Conservation (phyloP, 2,888 invertebrate genomes). For the Polia nebulosa region DNA sequence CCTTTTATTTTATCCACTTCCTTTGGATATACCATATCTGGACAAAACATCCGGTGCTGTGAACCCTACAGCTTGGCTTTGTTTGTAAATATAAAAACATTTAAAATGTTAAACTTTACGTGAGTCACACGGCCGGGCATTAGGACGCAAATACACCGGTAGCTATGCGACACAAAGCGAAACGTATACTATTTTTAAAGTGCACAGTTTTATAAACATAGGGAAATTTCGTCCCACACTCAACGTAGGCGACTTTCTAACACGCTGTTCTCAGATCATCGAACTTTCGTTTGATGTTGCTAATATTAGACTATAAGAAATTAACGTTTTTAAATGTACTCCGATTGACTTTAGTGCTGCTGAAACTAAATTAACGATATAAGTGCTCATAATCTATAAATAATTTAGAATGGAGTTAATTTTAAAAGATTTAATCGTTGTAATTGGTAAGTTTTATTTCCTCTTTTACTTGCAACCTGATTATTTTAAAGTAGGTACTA, state of each 20-base stretch:
- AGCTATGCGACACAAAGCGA: constrained; percentile 63
- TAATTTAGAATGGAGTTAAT: too few species aligned
- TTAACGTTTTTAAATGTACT: constrained; percentile 40
- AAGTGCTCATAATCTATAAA: background rate
- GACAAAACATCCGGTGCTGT: constrained; percentile 83
- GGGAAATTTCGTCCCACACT: constrained; percentile 49
- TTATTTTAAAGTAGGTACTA: too few species aligned
- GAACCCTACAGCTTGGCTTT: constrained; percentile 81
- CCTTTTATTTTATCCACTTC: constrained; percentile 77
- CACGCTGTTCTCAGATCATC: constrained; percentile 60
- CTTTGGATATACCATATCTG: constrained; percentile 79
- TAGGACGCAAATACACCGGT: constrained; percentile 59
- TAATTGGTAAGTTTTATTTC: background rate
- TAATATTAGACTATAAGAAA: constrained; percentile 48
- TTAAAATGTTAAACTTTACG: constrained; percentile 82
- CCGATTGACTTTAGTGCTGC: constrained; percentile 16
- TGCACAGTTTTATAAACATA: constrained; percentile 58
- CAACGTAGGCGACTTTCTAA: constrained; percentile 57
- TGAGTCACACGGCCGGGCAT: constrained; percentile 73
- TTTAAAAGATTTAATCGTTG: too few species aligned
- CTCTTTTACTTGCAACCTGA: too few species aligned
- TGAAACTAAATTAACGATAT: constrained; percentile 8
- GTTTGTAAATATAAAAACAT: constrained; percentile 85
- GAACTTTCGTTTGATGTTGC: constrained; percentile 57
- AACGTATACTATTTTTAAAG: constrained; percentile 59